Percentiles rank a stretch among this genome's conserved stretches.
These are phyloP conservation scores for Atrichornis clamosus DNA, from an alignment of 2,113 vertebrate genomes.

Conservation along the genomic window DNA sequence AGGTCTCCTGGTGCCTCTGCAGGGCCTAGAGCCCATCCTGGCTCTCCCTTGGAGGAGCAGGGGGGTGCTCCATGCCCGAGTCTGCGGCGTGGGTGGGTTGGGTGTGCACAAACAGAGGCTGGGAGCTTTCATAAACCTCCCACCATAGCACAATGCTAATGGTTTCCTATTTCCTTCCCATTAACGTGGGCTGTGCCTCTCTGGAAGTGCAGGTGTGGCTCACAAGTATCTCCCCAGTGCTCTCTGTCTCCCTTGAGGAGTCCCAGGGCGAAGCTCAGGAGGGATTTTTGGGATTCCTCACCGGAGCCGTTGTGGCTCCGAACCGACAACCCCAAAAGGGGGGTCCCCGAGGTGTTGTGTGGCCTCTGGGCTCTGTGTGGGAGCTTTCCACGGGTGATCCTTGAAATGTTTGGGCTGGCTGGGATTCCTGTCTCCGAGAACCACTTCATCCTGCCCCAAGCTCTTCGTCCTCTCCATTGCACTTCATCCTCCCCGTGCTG, in stretches of 20 bases:
- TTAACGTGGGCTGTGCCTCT: not conserved
- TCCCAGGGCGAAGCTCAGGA: not conserved
- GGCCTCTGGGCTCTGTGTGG: not conserved
- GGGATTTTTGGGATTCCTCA: not conserved
- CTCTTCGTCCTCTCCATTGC: not conserved
- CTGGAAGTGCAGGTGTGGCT: not conserved
- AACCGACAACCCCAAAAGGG: not conserved
- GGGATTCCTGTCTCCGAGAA: not conserved
- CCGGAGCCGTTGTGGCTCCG: fast-evolving
- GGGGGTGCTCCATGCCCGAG: not conserved
- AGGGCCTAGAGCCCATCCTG: not conserved
- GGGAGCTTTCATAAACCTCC: not conserved
- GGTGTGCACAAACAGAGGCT: not conserved
- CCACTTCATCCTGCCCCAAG: not conserved
- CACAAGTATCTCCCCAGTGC: not conserved
- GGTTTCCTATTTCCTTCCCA: not conserved
- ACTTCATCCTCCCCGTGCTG: not conserved
- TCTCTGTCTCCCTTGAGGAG: not conserved
- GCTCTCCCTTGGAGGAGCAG: not conserved
- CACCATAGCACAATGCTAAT: not conserved
- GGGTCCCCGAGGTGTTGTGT: not conserved
- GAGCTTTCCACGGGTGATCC: not conserved
- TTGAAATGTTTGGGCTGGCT: not conserved
- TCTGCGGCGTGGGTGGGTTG: not conserved
- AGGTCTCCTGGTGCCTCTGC: not conserved